Percentiles rank a stretch among this genome's conserved stretches.
These are phyloP conservation scores for Bos taurus DNA, from an alignment of 2,113 vertebrate species.

Conservation along the genomic window DNA sequence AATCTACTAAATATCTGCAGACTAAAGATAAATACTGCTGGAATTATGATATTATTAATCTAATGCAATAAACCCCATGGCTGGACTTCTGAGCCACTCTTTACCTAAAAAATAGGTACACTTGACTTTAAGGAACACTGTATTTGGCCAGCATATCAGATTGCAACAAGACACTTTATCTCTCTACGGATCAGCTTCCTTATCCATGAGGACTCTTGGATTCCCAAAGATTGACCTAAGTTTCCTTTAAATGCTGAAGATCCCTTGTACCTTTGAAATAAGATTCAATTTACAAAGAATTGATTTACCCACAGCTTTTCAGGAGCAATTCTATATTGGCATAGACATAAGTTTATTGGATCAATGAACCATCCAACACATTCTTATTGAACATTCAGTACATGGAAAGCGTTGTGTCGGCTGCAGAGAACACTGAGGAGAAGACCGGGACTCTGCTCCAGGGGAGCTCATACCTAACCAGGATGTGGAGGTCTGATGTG, in stretches of 20 bases:
- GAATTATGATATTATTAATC: background rate
- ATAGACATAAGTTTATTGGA: conserved; percentile 55
- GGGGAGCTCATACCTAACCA: background rate
- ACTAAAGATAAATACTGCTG: background rate
- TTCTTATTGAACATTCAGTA: conserved; percentile 26
- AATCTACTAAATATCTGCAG: background rate
- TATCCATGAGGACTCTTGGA: background rate
- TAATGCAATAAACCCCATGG: background rate
- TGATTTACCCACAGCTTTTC: conserved; percentile 43
- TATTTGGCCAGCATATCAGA: background rate
- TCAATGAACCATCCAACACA: conserved; percentile 49
- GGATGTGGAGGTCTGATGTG: background rate
- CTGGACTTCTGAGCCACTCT: background rate
- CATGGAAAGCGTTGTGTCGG: background rate
- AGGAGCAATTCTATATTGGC: conserved; percentile 33
- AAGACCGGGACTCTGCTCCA: background rate
- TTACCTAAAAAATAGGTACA: background rate
- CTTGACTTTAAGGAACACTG: background rate
- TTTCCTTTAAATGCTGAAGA: background rate
- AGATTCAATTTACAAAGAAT: conserved; percentile 59
- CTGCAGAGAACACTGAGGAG: background rate
- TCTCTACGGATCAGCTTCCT: background rate
- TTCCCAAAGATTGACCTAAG: background rate
- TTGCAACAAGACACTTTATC: background rate
- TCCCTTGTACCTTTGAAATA: conserved; percentile 14